Evolutionary conservation across 2,888 invertebrate genomes (phyloP).

Genomic region (Ceraclea dissimilis): DNA sequence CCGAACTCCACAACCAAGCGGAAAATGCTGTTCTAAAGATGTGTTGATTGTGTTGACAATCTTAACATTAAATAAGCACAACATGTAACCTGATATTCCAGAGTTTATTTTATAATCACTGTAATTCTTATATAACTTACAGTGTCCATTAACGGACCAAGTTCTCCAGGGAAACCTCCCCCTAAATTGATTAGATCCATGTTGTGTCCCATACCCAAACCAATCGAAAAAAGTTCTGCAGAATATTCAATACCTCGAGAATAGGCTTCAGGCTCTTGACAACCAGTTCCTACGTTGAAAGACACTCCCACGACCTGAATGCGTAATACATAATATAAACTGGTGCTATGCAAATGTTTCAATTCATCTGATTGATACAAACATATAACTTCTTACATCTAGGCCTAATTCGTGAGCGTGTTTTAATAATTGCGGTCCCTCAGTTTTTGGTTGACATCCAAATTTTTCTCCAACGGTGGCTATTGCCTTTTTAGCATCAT

Average conservation of each 20-base stretch:
- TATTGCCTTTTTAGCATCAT: conserved; percentile 76
- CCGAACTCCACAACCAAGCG: conserved; percentile 56
- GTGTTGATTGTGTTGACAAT: conserved; percentile 72
- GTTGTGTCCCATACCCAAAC: conserved; percentile 61
- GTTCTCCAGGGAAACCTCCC: conserved; percentile 82
- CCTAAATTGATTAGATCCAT: conserved; percentile 81
- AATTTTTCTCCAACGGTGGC: conserved; percentile 92
- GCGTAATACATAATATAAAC: not conserved
- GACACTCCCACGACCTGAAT: conserved; percentile 56
- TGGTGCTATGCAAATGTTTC: too few relatives aligned
- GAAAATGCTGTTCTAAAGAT: conserved; percentile 75
- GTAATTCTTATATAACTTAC: conserved; percentile 32
- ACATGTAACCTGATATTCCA: too few relatives aligned
- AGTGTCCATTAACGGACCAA: conserved; percentile 60
- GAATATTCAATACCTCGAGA: conserved; percentile 68
- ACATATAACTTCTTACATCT: conserved; percentile 40
- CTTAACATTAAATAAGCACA: too few relatives aligned
- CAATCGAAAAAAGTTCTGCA: conserved; percentile 67
- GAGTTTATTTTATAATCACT: too few relatives aligned
- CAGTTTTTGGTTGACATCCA: conserved; percentile 74
- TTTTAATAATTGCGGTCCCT: conserved; percentile 66
- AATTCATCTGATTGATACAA: too few relatives aligned
- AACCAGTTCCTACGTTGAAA: conserved; percentile 94
- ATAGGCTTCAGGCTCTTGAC: conserved; percentile 74
- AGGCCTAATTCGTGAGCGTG: conserved; percentile 70